Percentiles rank a stretch among this genome's conserved stretches.
Conservation (phyloP, 2,797 vertebrate species). For the Xenopus petersii region DNA sequence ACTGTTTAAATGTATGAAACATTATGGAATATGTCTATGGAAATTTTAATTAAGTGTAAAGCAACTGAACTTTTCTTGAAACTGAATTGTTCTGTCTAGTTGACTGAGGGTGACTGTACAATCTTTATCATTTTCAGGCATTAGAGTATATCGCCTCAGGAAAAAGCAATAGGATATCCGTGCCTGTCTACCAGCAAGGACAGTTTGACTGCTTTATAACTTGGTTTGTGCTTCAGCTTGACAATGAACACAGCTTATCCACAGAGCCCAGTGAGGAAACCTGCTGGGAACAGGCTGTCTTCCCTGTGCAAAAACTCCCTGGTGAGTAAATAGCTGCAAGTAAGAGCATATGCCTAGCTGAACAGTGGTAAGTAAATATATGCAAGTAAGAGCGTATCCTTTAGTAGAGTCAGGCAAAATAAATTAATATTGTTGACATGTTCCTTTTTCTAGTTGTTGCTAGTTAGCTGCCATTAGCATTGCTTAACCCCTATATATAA, state of each 20-base stretch:
- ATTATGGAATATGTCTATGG: no score
- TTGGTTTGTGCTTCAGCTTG: slow-evolving; percentile 95
- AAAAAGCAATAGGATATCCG: slow-evolving; percentile 65
- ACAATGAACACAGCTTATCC: slow-evolving; percentile 83
- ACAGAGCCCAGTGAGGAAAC: slow-evolving; percentile 90
- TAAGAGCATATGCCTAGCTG: neutral
- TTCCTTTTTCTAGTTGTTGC: no score
- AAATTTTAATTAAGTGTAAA: no score
- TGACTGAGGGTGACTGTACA: no score
- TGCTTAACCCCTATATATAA: no score
- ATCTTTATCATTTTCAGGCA: slow-evolving; percentile 67
- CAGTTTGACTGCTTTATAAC: slow-evolving; percentile 84
- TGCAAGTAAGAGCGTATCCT: neutral
- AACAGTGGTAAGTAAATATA: slow-evolving; percentile 62
- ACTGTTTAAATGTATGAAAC: no score
- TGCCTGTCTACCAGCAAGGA: slow-evolving; percentile 75
- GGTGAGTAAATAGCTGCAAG: slow-evolving; percentile 61
- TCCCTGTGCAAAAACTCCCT: slow-evolving; percentile 77
- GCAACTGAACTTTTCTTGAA: no score
- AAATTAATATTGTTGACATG: no score
- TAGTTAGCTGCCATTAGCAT: no score
- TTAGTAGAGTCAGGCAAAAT: neutral
- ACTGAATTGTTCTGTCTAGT: no score
- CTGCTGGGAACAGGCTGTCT: slow-evolving; percentile 97
- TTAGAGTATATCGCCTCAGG: slow-evolving; percentile 82